Base-by-base conservation (phyloP, 35 echinoderm and acorn worm genomes). In the Patiria miniata region DNA sequence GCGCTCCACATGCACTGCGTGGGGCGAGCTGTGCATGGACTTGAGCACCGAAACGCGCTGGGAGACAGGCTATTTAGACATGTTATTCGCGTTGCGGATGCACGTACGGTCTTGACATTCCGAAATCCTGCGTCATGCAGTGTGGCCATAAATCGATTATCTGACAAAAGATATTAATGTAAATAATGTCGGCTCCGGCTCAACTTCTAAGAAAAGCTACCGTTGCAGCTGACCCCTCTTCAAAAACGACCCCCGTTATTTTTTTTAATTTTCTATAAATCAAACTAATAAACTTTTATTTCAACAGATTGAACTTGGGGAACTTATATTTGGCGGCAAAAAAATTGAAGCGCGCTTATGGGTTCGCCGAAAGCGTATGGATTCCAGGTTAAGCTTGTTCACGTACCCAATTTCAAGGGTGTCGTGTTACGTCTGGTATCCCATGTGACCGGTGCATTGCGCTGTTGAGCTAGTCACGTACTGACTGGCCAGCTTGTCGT, bases 81-180 rank as follows among this genome's bases (percentile, higher is more conserved):
- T 34, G 65, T 34, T 23, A 30, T 34, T 73, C 14, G 65, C 65
- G 7, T 5, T 14, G 23, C 65, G 19, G 28, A 73, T 73, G 19
- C 19, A 60, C 57, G 19, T 26, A 18, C 57, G 57, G 14, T 60
- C 19, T 16, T 73, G 1, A 30, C 65, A 73, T 73, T 28, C 65
- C 65, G 65, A 73, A 73, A 73, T 23, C 61, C 65, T 73, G 65
- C 65, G 65, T 73, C 65, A 73, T 30, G 34, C 65, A 26, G 26
- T 30, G 65, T 73, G 23, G 26, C 29, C 21, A 73, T 73, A 73
- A 73, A 73, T 73, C 19, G 21, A 30, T 30, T 22, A 32, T 10
- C 0, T 55, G 52, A 47, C 12, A 47, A 47, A 47, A 47, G 42
- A 47, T 12, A 47, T 47, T 47, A 47, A 47, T 47, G 12, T n/a